Conservation (phyloP, 1,140 invertebrate species). For the Sipha flava region DNA sequence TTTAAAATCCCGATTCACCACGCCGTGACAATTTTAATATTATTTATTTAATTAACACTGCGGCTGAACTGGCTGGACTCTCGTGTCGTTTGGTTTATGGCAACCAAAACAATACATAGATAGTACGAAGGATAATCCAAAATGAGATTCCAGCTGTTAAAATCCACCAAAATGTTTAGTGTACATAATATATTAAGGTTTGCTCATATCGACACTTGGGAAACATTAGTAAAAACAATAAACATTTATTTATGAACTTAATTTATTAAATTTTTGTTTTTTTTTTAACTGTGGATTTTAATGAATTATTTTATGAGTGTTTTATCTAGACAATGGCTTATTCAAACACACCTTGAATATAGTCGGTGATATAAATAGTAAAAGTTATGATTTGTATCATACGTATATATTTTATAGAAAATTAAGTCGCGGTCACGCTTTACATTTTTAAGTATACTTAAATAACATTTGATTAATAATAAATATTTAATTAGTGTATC, state of each 20-base stretch:
- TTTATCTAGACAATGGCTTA: neutral
- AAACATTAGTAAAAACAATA: neutral
- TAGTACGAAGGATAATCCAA: neutral
- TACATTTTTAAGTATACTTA: too few relatives aligned
- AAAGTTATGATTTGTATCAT: too few relatives aligned
- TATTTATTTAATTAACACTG: constrained; percentile 23
- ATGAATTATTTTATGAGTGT: neutral
- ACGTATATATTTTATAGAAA: too few relatives aligned
- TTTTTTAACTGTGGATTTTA: neutral
- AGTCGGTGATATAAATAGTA: too few relatives aligned
- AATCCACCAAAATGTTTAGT: neutral
- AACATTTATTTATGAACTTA: neutral
- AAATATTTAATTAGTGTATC: too few relatives aligned
- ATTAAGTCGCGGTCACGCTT: neutral
- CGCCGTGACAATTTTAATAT: constrained; percentile 4
- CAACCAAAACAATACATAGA: neutral
- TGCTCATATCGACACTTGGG: neutral
- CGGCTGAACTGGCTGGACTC: neutral
- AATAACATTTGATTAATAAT: too few relatives aligned
- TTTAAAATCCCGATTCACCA: too few relatives aligned
- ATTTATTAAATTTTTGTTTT: neutral
- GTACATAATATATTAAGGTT: neutral
- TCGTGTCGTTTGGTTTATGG: constrained; percentile 1
- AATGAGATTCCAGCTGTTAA: neutral
- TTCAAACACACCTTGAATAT: too few relatives aligned